Base-by-base conservation (phyloP, 2,797 vertebrate genomes). In the Podarcis lilfordi region DNA sequence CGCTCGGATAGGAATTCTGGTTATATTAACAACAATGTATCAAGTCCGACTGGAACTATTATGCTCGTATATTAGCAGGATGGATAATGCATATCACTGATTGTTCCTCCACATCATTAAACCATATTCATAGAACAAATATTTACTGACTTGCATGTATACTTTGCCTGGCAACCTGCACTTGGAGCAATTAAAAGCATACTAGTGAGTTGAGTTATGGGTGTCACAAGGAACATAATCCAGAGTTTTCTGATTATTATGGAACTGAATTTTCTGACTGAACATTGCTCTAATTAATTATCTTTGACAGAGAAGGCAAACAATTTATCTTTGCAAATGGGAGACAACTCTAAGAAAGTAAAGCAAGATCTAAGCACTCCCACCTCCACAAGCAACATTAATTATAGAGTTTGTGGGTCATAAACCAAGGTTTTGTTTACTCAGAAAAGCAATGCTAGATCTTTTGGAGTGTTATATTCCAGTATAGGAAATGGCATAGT, bases 1-100 rank as follows among this genome's bases (percentile, higher is more conserved):
- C 85, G 15, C 72, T 43, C 86, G 1, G 69, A 81, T 40, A 87
- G 79, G 77, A 85, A 83, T 91, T 90, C 43, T 88, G 76, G 75
- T 68, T 80, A 4, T 81, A 78, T 88, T 61, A 85, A 77, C 17
- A 79, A 78, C 8, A 50, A 50, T n/a, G 43, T 80, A 77, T n/a
- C 43, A 6, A 29, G 29, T 0, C 5, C 21, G 79, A 43, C 50
- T 85, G 86, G 86, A 83, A 82, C 86, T 69, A 23, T 90, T 68
- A 0, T 29, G 66, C 21, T 76, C 0, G 7, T 37, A 0, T 35
- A 0, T 40, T 40, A 45, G 23, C 0, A 37, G 88, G 69, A 7
- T 23, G 43, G 80, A 37, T 5, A 61, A 17, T 1, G 8, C 2
- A 1, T 82, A 74, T 35, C 55, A 45, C 50, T 68, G n/a, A 50